These are phyloP conservation scores for Lineus longissimus DNA, from an alignment of 1,140 invertebrate genomes.

Conservation along the genomic window DNA sequence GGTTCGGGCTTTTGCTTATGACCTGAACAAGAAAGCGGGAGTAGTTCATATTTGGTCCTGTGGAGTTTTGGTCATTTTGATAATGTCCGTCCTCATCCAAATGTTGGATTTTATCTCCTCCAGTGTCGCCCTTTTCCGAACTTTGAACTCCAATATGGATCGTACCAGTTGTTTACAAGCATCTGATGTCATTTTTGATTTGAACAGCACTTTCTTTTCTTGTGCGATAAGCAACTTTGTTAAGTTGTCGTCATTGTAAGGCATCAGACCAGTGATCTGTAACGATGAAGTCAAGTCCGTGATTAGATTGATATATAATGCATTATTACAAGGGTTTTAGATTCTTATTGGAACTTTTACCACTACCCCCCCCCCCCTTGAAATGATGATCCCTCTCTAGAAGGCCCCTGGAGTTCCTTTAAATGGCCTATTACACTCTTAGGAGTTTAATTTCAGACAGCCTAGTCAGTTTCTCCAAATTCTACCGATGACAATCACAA, in stretches of 20 bases:
- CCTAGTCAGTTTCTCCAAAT: no score
- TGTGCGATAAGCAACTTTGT: constrained; percentile 51
- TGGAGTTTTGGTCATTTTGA: background rate
- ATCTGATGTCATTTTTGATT: constrained; percentile 31
- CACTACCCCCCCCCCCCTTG: background rate
- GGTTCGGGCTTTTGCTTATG: no score
- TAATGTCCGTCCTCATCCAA: constrained; percentile 5
- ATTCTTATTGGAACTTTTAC: background rate
- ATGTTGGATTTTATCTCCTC: constrained; percentile 3
- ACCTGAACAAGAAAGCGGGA: no score
- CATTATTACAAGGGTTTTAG: background rate
- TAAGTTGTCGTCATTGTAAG: constrained; percentile 51
- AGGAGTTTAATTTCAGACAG: no score
- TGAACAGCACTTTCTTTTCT: constrained; percentile 60
- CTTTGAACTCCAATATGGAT: constrained; percentile 40
- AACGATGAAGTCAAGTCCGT: background rate
- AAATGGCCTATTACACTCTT: no score
- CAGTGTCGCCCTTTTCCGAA: constrained; percentile 33
- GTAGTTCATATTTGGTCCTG: no score
- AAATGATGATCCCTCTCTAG: no score
- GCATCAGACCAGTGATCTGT: constrained; percentile 49
- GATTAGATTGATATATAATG: no score
- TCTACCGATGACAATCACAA: no score
- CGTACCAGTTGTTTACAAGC: constrained; percentile 40
- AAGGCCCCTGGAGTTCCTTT: no score